Conservation (phyloP, 2,888 invertebrate genomes). For the Lordiphosa fenestrarum region DNA sequence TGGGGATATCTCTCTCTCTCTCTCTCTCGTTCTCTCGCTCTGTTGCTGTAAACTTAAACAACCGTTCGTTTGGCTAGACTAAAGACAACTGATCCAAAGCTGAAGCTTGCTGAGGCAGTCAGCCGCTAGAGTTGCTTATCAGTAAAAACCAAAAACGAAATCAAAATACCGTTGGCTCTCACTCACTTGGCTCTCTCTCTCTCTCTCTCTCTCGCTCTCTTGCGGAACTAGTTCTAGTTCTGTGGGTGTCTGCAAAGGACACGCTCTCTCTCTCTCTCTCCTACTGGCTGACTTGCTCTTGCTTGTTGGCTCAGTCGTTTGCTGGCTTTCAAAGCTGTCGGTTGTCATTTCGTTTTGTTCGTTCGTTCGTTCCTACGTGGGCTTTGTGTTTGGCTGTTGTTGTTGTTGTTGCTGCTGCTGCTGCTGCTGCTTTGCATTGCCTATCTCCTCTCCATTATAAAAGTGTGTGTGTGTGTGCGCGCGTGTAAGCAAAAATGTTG, state of each 20-base stretch:
- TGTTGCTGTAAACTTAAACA: too few species aligned
- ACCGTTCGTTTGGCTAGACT: conserved; percentile 31
- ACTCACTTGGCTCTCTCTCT: not conserved
- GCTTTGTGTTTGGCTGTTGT: conserved; percentile 46
- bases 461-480: conserved; percentile 23
- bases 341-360: conserved; percentile 36
- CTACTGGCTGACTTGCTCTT: not conserved
- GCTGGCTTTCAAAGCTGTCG: conserved; percentile 66
- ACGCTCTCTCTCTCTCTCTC: not conserved
- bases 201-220: not conserved
- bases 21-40: conserved; percentile 2
- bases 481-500: conserved; percentile 50
- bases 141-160: conserved; percentile 6
- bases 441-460: conserved; percentile 11
- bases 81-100: conserved; percentile 47
- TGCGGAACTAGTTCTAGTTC: conserved; percentile 13
- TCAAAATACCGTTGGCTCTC: not conserved
- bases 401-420: conserved; percentile 29
- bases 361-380: conserved; percentile 14
- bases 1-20: not conserved
- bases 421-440: conserved; percentile 62
- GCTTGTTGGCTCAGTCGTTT: conserved; percentile 54
- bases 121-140: conserved; percentile 20
- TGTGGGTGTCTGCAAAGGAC: conserved; percentile 26
- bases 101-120: conserved; percentile 27